phyloP scores from a whole-genome alignment of 1,140 invertebrate species.

The Pseudomyrmex concolor region DNA sequence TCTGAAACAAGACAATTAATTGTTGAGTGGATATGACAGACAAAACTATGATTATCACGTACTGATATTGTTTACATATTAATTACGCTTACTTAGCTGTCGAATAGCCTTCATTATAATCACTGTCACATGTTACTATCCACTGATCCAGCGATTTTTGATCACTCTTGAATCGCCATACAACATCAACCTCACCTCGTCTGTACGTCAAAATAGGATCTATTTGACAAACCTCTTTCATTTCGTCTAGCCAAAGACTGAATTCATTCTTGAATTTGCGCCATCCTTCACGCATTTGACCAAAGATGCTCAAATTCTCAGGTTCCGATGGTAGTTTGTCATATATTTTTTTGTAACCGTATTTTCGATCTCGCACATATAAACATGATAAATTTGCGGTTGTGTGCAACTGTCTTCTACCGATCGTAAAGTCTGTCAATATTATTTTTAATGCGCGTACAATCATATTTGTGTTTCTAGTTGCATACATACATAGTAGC shows the following conservation, averaged over 20 bases:
- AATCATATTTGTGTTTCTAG: conserved; percentile 10
- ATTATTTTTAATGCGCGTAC: background rate
- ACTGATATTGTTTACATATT: background rate
- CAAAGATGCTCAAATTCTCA: conserved; percentile 63
- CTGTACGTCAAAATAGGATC: conserved; percentile 87
- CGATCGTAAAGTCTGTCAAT: background rate
- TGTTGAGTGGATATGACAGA: background rate
- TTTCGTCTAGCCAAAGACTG: conserved; percentile 88
- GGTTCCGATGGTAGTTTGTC: conserved; percentile 28
- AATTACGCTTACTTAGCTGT: conserved; percentile 83
- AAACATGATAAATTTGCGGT: background rate
- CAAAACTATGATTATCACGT: background rate
- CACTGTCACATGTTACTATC: conserved; percentile 90
- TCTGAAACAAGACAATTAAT: conserved; percentile 69
- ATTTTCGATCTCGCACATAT: background rate
- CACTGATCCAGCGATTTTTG: conserved; percentile 89
- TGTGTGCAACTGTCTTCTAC: conserved; percentile 41
- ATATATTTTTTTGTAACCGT: conserved; percentile 11
- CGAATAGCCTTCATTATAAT: conserved; percentile 93
- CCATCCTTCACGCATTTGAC: conserved; percentile 87
- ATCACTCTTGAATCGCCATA: conserved; percentile 89
- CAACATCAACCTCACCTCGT: conserved; percentile 88
- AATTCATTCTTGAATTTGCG: conserved; percentile 89
- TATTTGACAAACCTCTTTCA: conserved; percentile 87
- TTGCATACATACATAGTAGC: too few relatives aligned